phyloP scores from a whole-genome alignment of 2,113 vertebrate species.

The Syrrhaptes paradoxus region DNA sequence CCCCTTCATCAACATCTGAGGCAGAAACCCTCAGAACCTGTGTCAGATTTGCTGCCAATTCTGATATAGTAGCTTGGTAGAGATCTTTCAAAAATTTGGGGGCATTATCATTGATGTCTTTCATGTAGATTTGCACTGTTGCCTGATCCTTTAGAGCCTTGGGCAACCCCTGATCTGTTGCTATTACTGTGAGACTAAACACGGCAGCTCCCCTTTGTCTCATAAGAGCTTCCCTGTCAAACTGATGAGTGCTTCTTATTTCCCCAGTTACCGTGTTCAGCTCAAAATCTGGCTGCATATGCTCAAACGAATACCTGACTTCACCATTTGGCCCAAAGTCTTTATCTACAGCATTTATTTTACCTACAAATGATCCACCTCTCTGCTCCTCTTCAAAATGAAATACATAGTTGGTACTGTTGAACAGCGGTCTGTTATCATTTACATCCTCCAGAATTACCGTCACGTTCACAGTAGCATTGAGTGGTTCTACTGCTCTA shows the following conservation, averaged over 20 bases:
- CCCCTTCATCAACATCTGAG: conserved; percentile 93
- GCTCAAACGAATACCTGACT: conserved; percentile 90
- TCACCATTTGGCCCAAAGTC: conserved; percentile 93
- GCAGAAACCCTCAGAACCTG: conserved; percentile 93
- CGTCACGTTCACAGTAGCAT: conserved; percentile 89
- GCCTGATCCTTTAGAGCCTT: conserved; percentile 94
- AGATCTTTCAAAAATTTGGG: conserved; percentile 95
- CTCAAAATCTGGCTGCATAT: conserved; percentile 90
- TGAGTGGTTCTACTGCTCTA: conserved; percentile 90
- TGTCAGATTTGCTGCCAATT: conserved; percentile 89
- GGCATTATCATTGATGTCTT: conserved; percentile 95
- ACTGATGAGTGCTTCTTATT: conserved; percentile 85
- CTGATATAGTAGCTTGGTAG: conserved; percentile 94
- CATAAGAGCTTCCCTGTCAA: conserved; percentile 94
- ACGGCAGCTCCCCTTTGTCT: conserved; percentile 89
- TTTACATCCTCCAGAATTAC: conserved; percentile 94
- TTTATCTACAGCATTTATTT: conserved; percentile 89
- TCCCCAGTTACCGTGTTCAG: conserved; percentile 88
- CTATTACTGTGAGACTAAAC: conserved; percentile 88
- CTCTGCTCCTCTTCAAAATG: conserved; percentile 92
- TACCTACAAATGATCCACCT: conserved; percentile 87
- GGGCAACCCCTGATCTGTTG: conserved; percentile 93
- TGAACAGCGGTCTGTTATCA: conserved; percentile 95
- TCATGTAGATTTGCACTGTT: conserved; percentile 92
- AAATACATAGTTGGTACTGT: conserved; percentile 96